Conservation (phyloP, 2,113 vertebrate genomes). For the Synchiropus splendidus region DNA sequence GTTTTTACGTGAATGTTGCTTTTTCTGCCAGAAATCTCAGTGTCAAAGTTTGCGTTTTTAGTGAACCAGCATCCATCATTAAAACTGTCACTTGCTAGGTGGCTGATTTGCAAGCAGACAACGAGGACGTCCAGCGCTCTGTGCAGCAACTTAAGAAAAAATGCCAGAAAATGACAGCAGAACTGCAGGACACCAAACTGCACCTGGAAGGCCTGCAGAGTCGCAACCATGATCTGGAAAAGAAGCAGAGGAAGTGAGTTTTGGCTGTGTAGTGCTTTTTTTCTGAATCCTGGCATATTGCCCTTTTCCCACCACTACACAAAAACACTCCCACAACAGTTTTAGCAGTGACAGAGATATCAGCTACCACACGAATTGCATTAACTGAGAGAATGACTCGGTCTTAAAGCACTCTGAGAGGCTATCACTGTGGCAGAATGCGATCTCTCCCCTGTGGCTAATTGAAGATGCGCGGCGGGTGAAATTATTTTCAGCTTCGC, state of each 20-base stretch:
- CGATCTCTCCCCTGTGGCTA: conserved; percentile 64
- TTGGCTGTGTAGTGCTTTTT: not conserved
- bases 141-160: conserved; percentile 95
- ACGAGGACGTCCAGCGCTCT: conserved; percentile 82
- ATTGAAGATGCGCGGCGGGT: conserved; percentile 64
- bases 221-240: conserved; percentile 94
- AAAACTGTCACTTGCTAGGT: conserved; percentile 56
- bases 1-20: too few species aligned
- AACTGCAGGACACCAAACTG: conserved; percentile 94
- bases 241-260: conserved; percentile 91
- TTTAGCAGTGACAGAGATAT: conserved; percentile 45
- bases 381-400: conserved; percentile 58
- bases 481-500: conserved; percentile 63
- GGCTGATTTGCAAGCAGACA: conserved; percentile 84
- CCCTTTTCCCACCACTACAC: not conserved
- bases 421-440: conserved; percentile 57
- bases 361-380: conserved; percentile 57
- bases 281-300: not conserved
- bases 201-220: conserved; percentile 93
- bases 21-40: too few species aligned
- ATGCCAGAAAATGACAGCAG: conserved; percentile 79
- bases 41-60: too few species aligned
- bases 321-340: not conserved
- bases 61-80: too few species aligned
- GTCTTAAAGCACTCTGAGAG: conserved; percentile 58